Conservation (phyloP, 1,140 invertebrate genomes). For the Phocides pigmalion region DNA sequence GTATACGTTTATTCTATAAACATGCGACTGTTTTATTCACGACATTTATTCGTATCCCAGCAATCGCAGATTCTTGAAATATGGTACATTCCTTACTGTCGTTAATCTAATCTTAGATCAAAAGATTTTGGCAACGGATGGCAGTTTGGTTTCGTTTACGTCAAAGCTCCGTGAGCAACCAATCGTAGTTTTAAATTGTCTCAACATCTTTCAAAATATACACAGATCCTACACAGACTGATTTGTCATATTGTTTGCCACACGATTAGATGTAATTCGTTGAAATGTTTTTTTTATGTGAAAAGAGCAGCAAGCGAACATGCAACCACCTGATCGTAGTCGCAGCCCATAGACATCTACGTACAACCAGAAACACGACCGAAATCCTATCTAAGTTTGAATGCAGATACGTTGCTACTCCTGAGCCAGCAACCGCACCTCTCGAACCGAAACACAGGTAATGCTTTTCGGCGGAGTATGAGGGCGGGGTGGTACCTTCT, state of each 20-base stretch:
- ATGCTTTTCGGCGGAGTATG: no score
- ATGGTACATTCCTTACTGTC: slow-evolving; percentile 5
- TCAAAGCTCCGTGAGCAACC: slow-evolving; percentile 17
- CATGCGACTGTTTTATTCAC: background rate
- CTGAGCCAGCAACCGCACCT: no score
- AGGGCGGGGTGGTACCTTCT: no score
- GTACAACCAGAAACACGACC: no score
- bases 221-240: background rate
- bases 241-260: no score
- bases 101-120: slow-evolving; percentile 54
- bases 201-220: background rate
- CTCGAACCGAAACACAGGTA: no score
- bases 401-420: no score
- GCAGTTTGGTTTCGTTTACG: slow-evolving; percentile 38
- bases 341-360: no score
- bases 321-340: no score
- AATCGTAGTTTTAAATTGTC: slow-evolving; percentile 8
- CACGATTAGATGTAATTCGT: background rate
- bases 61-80: slow-evolving; percentile 14
- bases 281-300: no score
- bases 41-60: slow-evolving; percentile 4
- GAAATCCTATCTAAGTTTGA: no score
- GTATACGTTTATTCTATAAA: background rate
- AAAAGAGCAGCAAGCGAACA: no score
- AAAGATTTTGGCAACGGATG: slow-evolving; percentile 47